Percentiles rank a stretch among this genome's conserved stretches.
Conservation (phyloP, 1,140 invertebrate species). For the Rhagoletis pomonella region DNA sequence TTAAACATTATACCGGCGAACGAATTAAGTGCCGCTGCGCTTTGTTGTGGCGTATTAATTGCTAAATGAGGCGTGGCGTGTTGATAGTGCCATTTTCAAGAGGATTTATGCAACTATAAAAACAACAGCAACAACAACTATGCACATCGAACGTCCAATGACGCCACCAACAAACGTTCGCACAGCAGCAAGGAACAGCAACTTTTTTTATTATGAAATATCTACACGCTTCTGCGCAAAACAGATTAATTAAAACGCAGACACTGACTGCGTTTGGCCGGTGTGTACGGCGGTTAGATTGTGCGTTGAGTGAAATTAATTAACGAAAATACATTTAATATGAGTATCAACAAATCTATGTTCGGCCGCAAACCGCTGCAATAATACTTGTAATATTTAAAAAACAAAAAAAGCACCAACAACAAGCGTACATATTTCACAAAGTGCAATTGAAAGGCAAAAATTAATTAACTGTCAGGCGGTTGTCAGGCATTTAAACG, state of each 20-base stretch:
- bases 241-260: slow-evolving; percentile 32
- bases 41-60: slow-evolving; percentile 48
- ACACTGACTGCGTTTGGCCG: background rate
- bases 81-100: slow-evolving; percentile 45
- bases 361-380: background rate
- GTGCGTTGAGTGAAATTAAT: slow-evolving; percentile 35
- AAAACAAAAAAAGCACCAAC: background rate
- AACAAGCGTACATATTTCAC: slow-evolving; percentile 1
- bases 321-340: slow-evolving; percentile 23
- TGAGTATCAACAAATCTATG: slow-evolving; percentile 16
- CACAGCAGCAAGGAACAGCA: background rate
- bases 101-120: slow-evolving; percentile 43
- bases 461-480: slow-evolving; percentile 50
- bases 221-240: slow-evolving; percentile 38
- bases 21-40: slow-evolving; percentile 4
- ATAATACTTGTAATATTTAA: background rate
- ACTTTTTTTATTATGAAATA: slow-evolving; percentile 11
- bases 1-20: slow-evolving; percentile 13
- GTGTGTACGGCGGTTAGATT: background rate
- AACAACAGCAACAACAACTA: background rate
- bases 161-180: background rate
- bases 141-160: background rate
- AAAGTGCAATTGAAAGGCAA: slow-evolving; percentile 26
- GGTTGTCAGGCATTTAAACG: slow-evolving; percentile 50
- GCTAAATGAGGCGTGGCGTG: slow-evolving; percentile 51